Base-by-base conservation (phyloP, 2,113 vertebrate genomes). In the Marmota monax region DNA sequence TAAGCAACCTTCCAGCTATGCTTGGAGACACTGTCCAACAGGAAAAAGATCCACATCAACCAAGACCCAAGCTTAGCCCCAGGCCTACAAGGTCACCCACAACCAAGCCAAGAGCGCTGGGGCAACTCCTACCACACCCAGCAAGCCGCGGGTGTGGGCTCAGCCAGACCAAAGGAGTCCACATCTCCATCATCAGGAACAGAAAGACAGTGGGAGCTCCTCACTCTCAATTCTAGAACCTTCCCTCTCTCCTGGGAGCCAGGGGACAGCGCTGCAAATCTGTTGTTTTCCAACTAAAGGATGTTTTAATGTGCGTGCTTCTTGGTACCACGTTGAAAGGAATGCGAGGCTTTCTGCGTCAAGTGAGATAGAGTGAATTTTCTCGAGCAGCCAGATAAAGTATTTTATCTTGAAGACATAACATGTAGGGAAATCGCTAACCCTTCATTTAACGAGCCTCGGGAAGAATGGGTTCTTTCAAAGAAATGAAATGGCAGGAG, bases 321-420 rank as follows among this genome's bases (percentile, higher is more conserved):
- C 87, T 96, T 34, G 7, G 51, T 70, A 78, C 73, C 86, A 72
- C 86, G 58, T 73, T 95, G 67, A 65, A 96, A 96, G 42, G 63
- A 78, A 70, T 53, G 45, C 76, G 69, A 73, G 3, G 34, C 76
- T 89, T 95, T 79, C 53, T 58, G 25, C 17, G 85, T 82, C 86
- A 67, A 96, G 69, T 65, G 82, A 90, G 56, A 78, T n/a, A 73
- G 20, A 73, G 72, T 78, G 90, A 65, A 53, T 70, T 88, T 97
- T 87, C 78, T n/a, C 23, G 56, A 78, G 65, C 56, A 89, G 34
- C 63, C 20, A 5, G 58, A 61, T 95, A 48, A 95, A 84, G 56
- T 63, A 90, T 79, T 95, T 83, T 72, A 56, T 91, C 85, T 95
- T 95, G 82, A 88, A 90, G 74, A 92, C n/a, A 39, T 84, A 94